Percentiles rank a stretch among this genome's conserved stretches.
Conservation (phyloP, 2,888 invertebrate genomes). For the Cephus spinipes region DNA sequence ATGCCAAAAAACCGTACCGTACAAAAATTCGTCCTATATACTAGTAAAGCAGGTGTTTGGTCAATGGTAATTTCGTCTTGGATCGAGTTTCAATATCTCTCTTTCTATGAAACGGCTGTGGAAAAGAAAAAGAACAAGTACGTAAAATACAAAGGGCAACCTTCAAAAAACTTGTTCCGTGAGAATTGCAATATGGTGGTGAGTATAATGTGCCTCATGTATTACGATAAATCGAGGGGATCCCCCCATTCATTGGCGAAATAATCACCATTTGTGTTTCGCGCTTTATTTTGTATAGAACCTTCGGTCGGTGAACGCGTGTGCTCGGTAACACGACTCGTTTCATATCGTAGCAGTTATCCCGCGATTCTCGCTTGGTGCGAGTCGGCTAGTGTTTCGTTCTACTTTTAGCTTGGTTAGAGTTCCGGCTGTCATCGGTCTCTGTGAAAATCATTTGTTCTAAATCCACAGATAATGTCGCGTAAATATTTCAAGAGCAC, state of each 20-base stretch:
- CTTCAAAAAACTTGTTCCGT: slow-evolving; percentile 48
- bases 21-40: not conserved
- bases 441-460: not conserved
- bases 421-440: not conserved
- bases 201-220: not conserved
- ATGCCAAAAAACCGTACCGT: not conserved
- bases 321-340: slow-evolving; percentile 15
- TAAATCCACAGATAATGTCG: not conserved
- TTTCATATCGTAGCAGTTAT: not conserved
- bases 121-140: not conserved
- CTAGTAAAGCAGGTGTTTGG: not conserved
- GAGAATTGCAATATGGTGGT: slow-evolving; percentile 40
- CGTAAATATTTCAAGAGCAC: slow-evolving; percentile 74
- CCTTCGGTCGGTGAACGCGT: slow-evolving; percentile 53
- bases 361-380: slow-evolving; percentile 31
- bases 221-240: not conserved
- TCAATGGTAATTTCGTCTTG: not conserved
- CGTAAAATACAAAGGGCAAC: not conserved
- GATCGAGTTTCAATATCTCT: slow-evolving; percentile 1
- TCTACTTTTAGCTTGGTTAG: not conserved
- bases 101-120: not conserved
- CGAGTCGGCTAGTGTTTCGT: not conserved
- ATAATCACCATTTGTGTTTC: slow-evolving; percentile 47
- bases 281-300: slow-evolving; percentile 36
- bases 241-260: slow-evolving; percentile 38